Evolutionary conservation across 2,888 invertebrate species (phyloP).

Genomic region (Dendrolimus pini): DNA sequence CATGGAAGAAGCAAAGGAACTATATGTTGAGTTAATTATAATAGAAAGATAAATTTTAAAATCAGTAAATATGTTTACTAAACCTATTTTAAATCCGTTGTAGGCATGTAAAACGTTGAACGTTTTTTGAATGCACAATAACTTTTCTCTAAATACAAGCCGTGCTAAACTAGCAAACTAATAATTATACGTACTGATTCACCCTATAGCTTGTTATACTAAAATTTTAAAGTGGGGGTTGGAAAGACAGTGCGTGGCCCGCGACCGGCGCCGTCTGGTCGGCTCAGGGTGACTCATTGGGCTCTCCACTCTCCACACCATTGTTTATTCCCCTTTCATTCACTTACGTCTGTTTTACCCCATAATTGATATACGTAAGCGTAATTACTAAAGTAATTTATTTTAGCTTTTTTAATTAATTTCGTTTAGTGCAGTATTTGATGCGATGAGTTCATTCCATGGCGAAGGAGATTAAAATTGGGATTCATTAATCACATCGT

Average conservation of each 20-base stretch:
- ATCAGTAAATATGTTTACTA: too few species aligned
- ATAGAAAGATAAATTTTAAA: too few species aligned
- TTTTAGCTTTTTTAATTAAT: slow-evolving; percentile 10
- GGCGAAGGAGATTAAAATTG: too few species aligned
- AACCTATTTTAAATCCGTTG: too few species aligned
- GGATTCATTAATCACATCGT: too few species aligned
- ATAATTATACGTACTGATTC: neutral
- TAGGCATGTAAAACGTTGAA: too few species aligned
- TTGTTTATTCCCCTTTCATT: slow-evolving; percentile 51
- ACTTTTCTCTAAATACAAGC: slow-evolving; percentile 13
- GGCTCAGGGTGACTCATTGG: slow-evolving; percentile 59
- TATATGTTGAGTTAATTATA: too few species aligned
- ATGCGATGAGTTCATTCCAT: too few species aligned
- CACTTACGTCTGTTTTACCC: slow-evolving; percentile 48
- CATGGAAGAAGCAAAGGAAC: too few species aligned
- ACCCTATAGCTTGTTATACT: slow-evolving; percentile 7
- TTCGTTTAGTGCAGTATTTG: slow-evolving; percentile 3
- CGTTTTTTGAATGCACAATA: neutral
- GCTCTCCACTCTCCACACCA: slow-evolving; percentile 54
- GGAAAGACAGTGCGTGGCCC: slow-evolving; percentile 47
- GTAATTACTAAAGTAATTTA: neutral
- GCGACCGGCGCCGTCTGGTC: slow-evolving; percentile 62
- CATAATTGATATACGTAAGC: slow-evolving; percentile 42
- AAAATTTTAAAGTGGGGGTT: slow-evolving; percentile 34
- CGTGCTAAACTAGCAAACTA: slow-evolving; percentile 11